phyloP scores from a whole-genome alignment of 2,113 vertebrate genomes.

The Erinaceus europaeus region DNA sequence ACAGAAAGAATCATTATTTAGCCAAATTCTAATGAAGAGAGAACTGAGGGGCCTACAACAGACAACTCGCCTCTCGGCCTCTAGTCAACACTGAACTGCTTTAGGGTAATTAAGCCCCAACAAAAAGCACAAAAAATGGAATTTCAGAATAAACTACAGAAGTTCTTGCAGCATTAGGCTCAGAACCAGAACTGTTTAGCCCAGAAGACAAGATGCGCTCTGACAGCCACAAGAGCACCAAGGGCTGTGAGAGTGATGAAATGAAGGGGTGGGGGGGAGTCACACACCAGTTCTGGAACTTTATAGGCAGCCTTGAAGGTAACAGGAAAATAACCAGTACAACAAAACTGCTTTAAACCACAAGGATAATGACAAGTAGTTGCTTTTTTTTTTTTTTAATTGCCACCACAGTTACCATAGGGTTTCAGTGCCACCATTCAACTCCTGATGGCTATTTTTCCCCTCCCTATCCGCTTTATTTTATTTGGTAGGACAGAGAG shows the following conservation, averaged over 20 bases:
- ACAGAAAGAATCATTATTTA: background rate
- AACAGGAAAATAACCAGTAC: background rate
- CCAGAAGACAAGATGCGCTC: background rate
- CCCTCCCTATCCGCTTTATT: too few species aligned
- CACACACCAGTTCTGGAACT: background rate
- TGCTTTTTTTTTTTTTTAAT: too few species aligned
- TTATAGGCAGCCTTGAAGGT: background rate
- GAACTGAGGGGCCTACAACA: background rate
- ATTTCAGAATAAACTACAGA: background rate
- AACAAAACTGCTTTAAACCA: background rate
- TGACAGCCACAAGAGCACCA: background rate
- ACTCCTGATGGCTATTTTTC: too few species aligned
- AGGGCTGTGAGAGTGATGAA: background rate
- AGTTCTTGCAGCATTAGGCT: background rate
- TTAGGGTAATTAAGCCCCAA: background rate
- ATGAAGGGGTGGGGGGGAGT: accelerated
- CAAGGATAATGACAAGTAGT: background rate
- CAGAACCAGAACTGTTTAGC: background rate
- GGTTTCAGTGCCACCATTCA: too few species aligned
- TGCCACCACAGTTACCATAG: too few species aligned
- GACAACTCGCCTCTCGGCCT: background rate
- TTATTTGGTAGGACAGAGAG: too few species aligned
- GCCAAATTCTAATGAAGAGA: background rate
- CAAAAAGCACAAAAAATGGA: background rate
- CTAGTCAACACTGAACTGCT: background rate